phyloP scores from a whole-genome alignment of 2,113 vertebrate genomes.

The Hemichromis elongatus region DNA sequence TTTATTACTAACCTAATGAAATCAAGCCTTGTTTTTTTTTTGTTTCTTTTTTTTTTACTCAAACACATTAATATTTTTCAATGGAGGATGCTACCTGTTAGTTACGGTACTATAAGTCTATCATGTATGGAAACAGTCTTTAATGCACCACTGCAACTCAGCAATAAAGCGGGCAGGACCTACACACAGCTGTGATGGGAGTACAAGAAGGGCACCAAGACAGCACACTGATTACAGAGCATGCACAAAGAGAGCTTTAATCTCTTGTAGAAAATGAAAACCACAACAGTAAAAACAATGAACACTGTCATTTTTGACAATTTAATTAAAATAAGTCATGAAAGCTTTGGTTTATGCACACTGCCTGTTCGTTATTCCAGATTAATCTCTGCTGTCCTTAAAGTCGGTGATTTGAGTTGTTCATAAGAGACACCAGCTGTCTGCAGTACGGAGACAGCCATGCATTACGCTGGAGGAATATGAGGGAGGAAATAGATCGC shows the following conservation, averaged over 20 bases:
- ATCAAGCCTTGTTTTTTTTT: background rate
- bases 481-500: background rate
- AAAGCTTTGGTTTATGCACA: conserved; percentile 27
- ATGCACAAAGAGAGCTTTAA: conserved; percentile 48
- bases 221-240: conserved; percentile 56
- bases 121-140: background rate
- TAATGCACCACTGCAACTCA: conserved; percentile 7
- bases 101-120: background rate
- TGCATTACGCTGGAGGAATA: background rate
- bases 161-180: conserved; percentile 23
- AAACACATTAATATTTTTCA: background rate
- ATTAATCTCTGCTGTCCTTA: conserved; percentile 16
- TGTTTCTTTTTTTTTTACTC: background rate
- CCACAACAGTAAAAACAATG: conserved; percentile 51
- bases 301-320: conserved; percentile 45
- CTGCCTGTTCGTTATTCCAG: background rate
- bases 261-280: conserved; percentile 47
- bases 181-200: conserved; percentile 9
- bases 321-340: conserved; percentile 59
- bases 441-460: background rate
- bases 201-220: conserved; percentile 18
- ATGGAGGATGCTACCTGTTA: conserved; percentile 17
- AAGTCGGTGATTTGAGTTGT: conserved; percentile 15
- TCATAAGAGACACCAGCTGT: conserved; percentile 29
- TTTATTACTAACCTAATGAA: conserved; percentile 11